Conservation (phyloP, 2,888 invertebrate species). For the Abrostola tripartita region DNA sequence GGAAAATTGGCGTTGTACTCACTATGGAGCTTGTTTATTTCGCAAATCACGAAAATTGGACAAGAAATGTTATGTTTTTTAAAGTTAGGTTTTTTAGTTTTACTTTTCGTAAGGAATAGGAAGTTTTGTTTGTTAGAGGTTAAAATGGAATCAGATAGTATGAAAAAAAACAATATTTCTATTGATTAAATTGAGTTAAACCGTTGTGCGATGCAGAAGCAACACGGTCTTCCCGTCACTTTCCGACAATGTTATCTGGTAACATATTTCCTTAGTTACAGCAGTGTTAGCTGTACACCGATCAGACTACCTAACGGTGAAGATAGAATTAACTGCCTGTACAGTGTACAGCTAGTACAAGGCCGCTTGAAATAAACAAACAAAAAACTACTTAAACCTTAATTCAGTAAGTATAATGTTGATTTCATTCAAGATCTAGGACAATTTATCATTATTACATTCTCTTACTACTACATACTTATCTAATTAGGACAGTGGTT, state of each 20-base stretch:
- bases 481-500: slow-evolving; percentile 42
- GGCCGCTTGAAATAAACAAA: slow-evolving; percentile 41
- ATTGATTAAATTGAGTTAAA: not conserved
- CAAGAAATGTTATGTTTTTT: not conserved
- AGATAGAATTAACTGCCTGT: slow-evolving; percentile 37
- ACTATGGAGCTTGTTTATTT: slow-evolving; percentile 13
- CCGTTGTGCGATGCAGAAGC: not conserved
- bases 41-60: not conserved
- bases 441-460: slow-evolving; percentile 30
- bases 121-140: not conserved
- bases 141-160: not conserved
- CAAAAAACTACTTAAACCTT: slow-evolving; percentile 27
- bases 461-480: slow-evolving; percentile 37
- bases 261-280: slow-evolving; percentile 16
- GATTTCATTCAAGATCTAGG: slow-evolving; percentile 38
- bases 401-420: slow-evolving; percentile 15
- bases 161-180: not conserved
- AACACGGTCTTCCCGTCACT: not conserved
- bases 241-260: slow-evolving; percentile 1
- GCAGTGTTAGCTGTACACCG: slow-evolving; percentile 10
- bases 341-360: slow-evolving; percentile 37
- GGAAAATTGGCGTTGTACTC: slow-evolving; percentile 35
- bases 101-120: not conserved
- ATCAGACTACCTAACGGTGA: slow-evolving; percentile 43
- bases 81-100: not conserved